Conservation (phyloP, 2,888 invertebrate genomes). For the Physocephala rufipes region DNA sequence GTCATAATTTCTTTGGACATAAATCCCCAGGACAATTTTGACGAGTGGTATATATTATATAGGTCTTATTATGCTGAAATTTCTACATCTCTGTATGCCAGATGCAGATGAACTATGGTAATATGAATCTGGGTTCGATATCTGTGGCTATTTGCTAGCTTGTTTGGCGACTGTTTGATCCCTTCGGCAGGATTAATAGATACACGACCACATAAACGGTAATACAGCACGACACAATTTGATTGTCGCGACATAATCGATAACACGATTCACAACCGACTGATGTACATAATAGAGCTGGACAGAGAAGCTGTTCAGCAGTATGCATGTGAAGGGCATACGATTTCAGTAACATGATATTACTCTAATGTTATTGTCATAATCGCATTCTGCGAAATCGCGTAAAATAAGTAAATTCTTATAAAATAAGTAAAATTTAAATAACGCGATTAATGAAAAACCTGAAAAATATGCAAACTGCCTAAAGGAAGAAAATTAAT, state of each 20-base stretch:
- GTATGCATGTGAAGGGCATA: conserved; percentile 46
- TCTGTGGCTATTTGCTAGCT: conserved; percentile 47
- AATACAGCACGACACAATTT: conserved; percentile 53
- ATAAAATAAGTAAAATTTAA: too few species aligned
- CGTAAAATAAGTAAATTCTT: too few species aligned
- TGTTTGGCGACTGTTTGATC: conserved; percentile 48
- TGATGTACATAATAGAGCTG: conserved; percentile 51
- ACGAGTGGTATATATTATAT: conserved; percentile 46
- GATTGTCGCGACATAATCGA: conserved; percentile 55
- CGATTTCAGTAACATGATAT: too few species aligned
- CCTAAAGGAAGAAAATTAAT: too few species aligned
- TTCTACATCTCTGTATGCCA: conserved; percentile 50
- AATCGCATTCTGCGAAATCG: too few species aligned
- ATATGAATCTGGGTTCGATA: conserved; percentile 47
- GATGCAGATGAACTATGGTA: conserved; percentile 46
- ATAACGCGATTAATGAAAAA: too few species aligned
- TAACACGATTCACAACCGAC: conserved; percentile 52
- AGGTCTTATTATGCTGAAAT: conserved; percentile 51
- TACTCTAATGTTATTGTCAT: too few species aligned
- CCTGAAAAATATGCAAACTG: too few species aligned
- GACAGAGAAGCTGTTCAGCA: conserved; percentile 55
- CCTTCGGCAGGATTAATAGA: conserved; percentile 55
- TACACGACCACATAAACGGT: conserved; percentile 46
- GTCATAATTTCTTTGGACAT: conserved; percentile 57
- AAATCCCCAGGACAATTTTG: conserved; percentile 50